Percentiles rank a stretch among this genome's conserved stretches.
Evolutionary conservation across 2,113 vertebrate species (phyloP).

Genomic region (Coryphaenoides rupestris): DNA sequence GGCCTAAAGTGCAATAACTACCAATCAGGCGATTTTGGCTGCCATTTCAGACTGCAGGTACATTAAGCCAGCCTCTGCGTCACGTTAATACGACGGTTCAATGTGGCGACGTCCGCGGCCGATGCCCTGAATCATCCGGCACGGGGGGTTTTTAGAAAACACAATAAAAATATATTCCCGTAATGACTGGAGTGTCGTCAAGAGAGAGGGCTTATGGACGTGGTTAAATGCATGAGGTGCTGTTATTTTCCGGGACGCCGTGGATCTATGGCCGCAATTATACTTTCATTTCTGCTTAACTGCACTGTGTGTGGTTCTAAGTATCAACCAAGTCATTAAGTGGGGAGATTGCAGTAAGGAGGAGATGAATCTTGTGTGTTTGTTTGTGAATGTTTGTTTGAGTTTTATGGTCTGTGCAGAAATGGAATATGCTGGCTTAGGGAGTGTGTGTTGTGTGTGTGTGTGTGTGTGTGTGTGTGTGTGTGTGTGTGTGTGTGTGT

Average conservation of each 20-base stretch:
- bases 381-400: constrained; percentile 52
- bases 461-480: constrained; percentile 10
- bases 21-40: constrained; percentile 64
- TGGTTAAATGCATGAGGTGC: constrained; percentile 72
- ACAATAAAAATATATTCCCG: constrained; percentile 67
- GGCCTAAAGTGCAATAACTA: constrained; percentile 76
- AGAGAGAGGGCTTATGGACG: constrained; percentile 59
- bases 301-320: constrained; percentile 59
- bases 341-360: constrained; percentile 54
- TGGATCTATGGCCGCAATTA: constrained; percentile 70
- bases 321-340: constrained; percentile 65
- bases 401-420: constrained; percentile 58
- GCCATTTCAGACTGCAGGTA: constrained; percentile 63
- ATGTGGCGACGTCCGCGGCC: constrained; percentile 40
- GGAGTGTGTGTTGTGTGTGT: constrained; percentile 13
- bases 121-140: constrained; percentile 61
- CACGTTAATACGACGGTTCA: constrained; percentile 52
- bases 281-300: constrained; percentile 67
- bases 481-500: constrained; percentile 1
- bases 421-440: constrained; percentile 46
- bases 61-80: constrained; percentile 65
- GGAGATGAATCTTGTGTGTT: constrained; percentile 47
- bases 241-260: constrained; percentile 65
- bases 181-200: constrained; percentile 63
- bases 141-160: constrained; percentile 66